A percentile compares a stretch with the other conserved stretches of the same genome.
phyloP scores from a whole-genome alignment of 2,797 vertebrate species.

The Neomorphus geoffroyi region DNA sequence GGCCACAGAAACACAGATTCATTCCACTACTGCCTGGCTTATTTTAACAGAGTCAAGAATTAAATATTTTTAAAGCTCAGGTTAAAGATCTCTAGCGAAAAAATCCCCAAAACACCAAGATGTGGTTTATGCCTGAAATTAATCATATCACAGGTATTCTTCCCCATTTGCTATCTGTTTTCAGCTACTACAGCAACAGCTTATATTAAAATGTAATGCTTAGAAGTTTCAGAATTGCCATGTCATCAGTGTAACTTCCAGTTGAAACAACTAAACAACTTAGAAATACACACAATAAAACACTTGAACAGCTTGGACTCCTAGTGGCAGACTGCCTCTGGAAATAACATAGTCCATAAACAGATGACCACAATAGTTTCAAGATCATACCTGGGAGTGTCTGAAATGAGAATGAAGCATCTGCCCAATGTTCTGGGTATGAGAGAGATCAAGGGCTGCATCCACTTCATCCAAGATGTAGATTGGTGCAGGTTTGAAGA shows the following conservation, averaged over 20 bases:
- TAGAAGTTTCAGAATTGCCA: neutral
- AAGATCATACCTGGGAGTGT: constrained; percentile 87
- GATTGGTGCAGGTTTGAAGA: constrained; percentile 97
- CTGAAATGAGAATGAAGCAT: constrained; percentile 93
- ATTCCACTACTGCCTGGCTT: neutral
- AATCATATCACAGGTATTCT: accelerated
- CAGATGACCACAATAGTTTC: neutral
- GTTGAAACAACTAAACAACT: neutral
- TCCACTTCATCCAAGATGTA: constrained; percentile 98
- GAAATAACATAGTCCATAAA: neutral
- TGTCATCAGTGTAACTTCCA: neutral
- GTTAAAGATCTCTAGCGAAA: neutral
- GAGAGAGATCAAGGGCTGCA: constrained; percentile 95
- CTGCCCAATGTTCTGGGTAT: constrained; percentile 97
- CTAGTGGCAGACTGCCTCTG: neutral
- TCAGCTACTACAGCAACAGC: neutral
- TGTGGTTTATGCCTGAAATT: neutral
- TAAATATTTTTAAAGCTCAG: neutral
- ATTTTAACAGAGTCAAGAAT: neutral
- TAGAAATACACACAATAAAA: neutral
- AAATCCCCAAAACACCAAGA: neutral
- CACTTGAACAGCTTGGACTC: neutral
- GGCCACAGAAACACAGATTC: neutral
- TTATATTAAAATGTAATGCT: neutral
- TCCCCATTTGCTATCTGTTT: neutral